Conservation (phyloP, 2,113 vertebrate genomes). For the Poecilia latipinna region DNA sequence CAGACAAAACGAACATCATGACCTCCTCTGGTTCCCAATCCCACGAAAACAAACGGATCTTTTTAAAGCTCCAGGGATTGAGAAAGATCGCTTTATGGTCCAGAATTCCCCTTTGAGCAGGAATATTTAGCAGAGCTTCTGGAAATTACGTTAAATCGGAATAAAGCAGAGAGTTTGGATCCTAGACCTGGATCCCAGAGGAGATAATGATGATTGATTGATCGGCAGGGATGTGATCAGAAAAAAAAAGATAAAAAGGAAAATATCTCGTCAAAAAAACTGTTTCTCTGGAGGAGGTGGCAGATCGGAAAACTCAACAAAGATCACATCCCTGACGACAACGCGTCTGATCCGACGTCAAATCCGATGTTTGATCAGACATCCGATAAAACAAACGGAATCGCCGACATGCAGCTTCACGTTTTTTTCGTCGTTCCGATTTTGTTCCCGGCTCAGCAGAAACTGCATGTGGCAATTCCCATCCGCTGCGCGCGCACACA, state of each 20-base stretch:
- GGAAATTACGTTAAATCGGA: not conserved
- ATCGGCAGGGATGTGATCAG: constrained; percentile 34
- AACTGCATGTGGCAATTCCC: not conserved
- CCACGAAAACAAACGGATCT: no score
- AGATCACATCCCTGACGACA: constrained; percentile 38
- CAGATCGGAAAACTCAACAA: not conserved
- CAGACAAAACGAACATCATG: not conserved
- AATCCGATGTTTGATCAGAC: not conserved
- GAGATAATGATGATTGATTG: constrained; percentile 25
- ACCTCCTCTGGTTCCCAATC: not conserved
- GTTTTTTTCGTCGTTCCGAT: not conserved
- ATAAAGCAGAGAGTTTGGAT: not conserved
- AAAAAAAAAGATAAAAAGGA: not conserved
- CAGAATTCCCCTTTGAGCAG: not conserved
- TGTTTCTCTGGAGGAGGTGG: not conserved
- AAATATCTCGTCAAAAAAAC: not conserved
- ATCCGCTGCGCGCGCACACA: not conserved
- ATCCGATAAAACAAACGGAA: not conserved
- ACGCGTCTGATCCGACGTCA: no score
- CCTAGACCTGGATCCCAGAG: not conserved
- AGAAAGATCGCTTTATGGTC: not conserved
- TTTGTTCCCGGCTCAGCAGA: not conserved
- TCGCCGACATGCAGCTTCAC: not conserved
- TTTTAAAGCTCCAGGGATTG: not conserved
- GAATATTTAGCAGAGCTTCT: not conserved